A percentile compares a stretch with the other conserved stretches of the same genome.
These are phyloP conservation scores for Indicator indicator DNA, from an alignment of 2,113 vertebrate species.

Conservation along the genomic window DNA sequence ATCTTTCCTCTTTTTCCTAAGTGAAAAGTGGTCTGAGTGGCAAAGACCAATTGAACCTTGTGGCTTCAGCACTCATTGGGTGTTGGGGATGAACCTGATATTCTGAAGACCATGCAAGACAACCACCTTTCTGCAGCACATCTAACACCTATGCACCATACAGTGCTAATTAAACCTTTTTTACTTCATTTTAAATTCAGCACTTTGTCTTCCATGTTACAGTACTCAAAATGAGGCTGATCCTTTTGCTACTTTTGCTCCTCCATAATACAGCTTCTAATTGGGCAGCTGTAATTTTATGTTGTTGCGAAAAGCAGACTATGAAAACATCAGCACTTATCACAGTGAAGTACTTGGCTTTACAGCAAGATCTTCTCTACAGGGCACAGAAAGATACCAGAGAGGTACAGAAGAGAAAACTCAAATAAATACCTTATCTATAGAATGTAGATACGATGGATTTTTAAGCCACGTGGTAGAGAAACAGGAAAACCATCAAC, in stretches of 20 bases:
- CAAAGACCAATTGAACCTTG: neutral
- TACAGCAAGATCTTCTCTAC: neutral
- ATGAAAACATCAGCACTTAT: neutral
- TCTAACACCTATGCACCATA: neutral
- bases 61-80: neutral
- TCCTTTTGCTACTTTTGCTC: neutral
- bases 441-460: neutral
- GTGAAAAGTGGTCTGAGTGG: neutral
- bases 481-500: neutral
- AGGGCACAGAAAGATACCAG: neutral
- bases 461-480: neutral
- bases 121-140: neutral
- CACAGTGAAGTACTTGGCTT: neutral
- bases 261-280: neutral
- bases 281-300: neutral
- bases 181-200: constrained; percentile 38
- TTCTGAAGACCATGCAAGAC: neutral
- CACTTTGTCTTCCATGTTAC: constrained; percentile 21
- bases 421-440: neutral
- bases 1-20: neutral
- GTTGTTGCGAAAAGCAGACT: neutral
- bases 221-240: neutral
- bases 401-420: neutral
- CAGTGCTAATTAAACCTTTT: constrained; percentile 15
- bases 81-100: neutral